Conservation (phyloP, 2,113 vertebrate genomes). For the Neofelis nebulosa region DNA sequence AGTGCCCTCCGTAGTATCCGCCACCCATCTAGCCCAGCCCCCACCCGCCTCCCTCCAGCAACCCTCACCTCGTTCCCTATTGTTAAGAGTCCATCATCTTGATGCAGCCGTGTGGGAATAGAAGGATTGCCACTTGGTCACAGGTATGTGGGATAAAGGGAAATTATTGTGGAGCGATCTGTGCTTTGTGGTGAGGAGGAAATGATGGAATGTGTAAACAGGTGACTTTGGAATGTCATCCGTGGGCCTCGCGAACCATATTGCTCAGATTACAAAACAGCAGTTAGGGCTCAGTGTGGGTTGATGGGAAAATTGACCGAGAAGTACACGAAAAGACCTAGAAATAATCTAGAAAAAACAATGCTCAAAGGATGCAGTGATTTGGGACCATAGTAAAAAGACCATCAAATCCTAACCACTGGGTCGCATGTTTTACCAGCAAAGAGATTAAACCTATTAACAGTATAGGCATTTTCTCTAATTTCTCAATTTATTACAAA, state of each 20-base stretch:
- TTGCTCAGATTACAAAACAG: background rate
- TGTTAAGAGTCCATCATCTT: background rate
- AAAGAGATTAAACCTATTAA: background rate
- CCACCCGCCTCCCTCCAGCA: too few species aligned
- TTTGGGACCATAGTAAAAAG: background rate
- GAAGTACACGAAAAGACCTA: background rate
- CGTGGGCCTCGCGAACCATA: background rate
- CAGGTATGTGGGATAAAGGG: background rate
- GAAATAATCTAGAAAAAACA: background rate
- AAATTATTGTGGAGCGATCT: background rate
- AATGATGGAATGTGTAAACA: background rate
- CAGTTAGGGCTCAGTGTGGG: background rate
- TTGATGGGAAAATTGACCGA: background rate
- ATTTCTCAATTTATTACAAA: conserved; percentile 14
- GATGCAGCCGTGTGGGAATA: too few species aligned
- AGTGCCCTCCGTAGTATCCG: too few species aligned
- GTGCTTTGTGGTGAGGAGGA: background rate
- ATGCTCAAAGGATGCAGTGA: background rate
- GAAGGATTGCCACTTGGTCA: background rate
- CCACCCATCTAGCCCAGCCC: too few species aligned
- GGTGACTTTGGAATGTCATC: background rate
- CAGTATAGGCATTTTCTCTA: background rate
- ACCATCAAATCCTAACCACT: background rate
- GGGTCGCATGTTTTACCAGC: background rate
- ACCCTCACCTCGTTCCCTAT: too few species aligned